Base-by-base conservation (phyloP, 2,113 vertebrate genomes). In the Pseudolaguvia tuberculata region DNA sequence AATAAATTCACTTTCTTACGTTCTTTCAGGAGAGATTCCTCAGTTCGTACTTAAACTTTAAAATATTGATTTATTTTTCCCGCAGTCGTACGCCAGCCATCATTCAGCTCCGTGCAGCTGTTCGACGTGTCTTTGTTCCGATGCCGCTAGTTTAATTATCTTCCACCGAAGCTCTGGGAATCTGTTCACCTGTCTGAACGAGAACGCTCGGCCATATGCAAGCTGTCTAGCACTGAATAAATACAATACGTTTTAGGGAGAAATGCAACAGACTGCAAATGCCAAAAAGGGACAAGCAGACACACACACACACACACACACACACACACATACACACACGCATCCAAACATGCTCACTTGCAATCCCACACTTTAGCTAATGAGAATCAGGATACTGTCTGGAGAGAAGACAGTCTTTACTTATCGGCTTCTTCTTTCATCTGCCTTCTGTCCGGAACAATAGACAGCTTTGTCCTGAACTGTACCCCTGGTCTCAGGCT, bases 151-250 rank as follows among this genome's bases (percentile, higher is more conserved):
- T 47, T 57, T 61, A 71, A 82, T 86, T 81, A 80, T 20, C 71
- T 80, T 82, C n/a, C 80, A 73, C 17, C 23, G 68, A 66, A 21
- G 15, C 42, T 13, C 20, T 7, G 51, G 23, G 25, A 56, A 75
- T 66, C 66, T 48, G 56, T 51, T 76, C 47, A 68, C 78, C 78
- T 76, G 78, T 80, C 35, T 56, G 48, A 39, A 56, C 67, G 20
- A 35, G 51, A 31, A 62, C 53, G 70, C 71, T 72, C 76, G 47
- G 75, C 82, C 79, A 78, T 80, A 79, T 81, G 82, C 52, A 77
- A 66, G 50, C 31, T 62, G 76, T 68, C 70, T 78, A 56, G 51
- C 72, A 70, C 58, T 78, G 68, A 72, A 80, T 70, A 73, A 80
- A 83, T 70, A 35, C 62, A 52, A 69, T 76, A 70, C n/a, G 35